These are phyloP conservation scores for Polydrusus tereticollis DNA, from an alignment of 2,888 invertebrate genomes.

Conservation along the genomic window DNA sequence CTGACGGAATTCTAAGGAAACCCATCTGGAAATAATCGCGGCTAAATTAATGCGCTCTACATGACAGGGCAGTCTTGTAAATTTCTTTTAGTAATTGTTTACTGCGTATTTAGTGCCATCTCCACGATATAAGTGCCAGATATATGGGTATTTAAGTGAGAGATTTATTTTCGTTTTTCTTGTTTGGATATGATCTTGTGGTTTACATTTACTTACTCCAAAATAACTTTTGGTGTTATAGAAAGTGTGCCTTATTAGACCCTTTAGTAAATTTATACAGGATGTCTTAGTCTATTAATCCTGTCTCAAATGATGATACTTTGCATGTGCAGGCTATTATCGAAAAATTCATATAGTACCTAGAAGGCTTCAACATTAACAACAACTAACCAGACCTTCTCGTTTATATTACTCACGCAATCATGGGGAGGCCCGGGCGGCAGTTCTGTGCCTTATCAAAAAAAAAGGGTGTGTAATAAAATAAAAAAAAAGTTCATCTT, in stretches of 20 bases:
- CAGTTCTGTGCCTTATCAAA: too few relatives aligned
- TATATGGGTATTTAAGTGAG: constrained; percentile 26
- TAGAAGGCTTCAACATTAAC: too few relatives aligned
- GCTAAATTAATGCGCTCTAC: constrained; percentile 16
- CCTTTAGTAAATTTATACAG: too few relatives aligned
- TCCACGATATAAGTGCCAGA: constrained; percentile 13
- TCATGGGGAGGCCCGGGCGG: too few relatives aligned
- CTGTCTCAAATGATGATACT: too few relatives aligned
- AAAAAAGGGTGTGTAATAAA: too few relatives aligned
- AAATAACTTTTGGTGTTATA: not conserved
- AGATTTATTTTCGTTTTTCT: constrained; percentile 32
- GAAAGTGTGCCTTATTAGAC: not conserved
- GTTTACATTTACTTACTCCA: not conserved
- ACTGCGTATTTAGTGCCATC: constrained; percentile 27
- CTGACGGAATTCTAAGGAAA: not conserved
- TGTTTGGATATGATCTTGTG: constrained; percentile 3
- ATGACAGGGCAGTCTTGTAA: constrained; percentile 26
- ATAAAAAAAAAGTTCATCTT: too few relatives aligned
- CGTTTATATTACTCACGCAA: too few relatives aligned
- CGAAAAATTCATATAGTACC: too few relatives aligned
- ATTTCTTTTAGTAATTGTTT: constrained; percentile 32
- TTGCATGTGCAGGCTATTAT: too few relatives aligned
- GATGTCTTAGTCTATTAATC: too few relatives aligned
- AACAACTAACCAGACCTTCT: too few relatives aligned
- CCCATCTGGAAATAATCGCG: constrained; percentile 30